Conservation (phyloP, 2,797 vertebrate species). For the Leptoclinus maculatus region DNA sequence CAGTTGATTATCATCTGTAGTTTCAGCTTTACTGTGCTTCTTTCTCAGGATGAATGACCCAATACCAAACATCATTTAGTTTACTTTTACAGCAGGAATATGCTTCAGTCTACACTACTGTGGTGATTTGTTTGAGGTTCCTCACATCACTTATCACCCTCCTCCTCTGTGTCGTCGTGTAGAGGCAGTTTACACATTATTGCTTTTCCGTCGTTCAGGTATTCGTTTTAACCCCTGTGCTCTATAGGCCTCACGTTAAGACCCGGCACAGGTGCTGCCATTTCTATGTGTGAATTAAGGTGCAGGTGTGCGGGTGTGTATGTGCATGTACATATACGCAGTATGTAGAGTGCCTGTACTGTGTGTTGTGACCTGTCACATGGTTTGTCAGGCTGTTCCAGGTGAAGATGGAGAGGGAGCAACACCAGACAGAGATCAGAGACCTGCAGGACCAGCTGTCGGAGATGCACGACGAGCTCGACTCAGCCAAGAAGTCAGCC, state of each 20-base stretch:
- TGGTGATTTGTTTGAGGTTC: conserved; percentile 34
- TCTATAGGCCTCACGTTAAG: conserved; percentile 33
- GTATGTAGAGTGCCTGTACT: conserved; percentile 14
- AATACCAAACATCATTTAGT: conserved; percentile 1
- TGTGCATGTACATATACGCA: conserved; percentile 14
- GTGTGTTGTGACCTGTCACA: conserved; percentile 49
- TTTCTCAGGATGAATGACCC: background rate
- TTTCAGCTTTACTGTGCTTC: conserved; percentile 5
- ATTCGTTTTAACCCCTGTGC: conserved; percentile 39
- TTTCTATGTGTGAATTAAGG: conserved; percentile 56
- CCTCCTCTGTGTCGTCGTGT: conserved; percentile 18
- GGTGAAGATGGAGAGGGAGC: conserved; percentile 97
- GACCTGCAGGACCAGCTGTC: conserved; percentile 99
- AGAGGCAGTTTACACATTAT: conserved; percentile 50
- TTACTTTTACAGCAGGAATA: conserved; percentile 9
- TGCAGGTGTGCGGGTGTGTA: conserved; percentile 46
- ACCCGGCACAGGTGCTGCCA: conserved; percentile 54
- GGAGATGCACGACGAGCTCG: conserved; percentile 98
- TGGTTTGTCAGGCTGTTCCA: conserved; percentile 90
- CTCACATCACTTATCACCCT: conserved; percentile 52
- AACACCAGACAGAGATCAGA: conserved; percentile 96
- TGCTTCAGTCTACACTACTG: conserved; percentile 14
- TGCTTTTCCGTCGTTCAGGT: conserved; percentile 41
- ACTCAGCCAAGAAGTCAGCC: conserved; percentile 86
- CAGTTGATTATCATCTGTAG: background rate